phyloP scores from a whole-genome alignment of 2,797 vertebrate genomes.

The Vespertilio murinus region DNA sequence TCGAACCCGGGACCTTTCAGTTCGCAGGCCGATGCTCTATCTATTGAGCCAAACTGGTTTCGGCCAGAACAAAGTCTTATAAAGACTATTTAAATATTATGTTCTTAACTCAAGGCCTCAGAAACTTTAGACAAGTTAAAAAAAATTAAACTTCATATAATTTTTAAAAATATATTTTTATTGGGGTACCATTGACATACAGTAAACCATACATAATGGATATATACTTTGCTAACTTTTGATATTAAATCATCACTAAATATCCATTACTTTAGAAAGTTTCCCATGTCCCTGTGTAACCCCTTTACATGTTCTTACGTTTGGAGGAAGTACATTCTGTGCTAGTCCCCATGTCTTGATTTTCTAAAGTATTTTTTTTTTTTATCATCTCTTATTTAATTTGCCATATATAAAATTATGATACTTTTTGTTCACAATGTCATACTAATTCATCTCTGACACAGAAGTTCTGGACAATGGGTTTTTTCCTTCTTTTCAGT shows the following conservation, averaged over 20 bases:
- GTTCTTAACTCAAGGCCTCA: not conserved
- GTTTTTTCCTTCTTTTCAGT: not conserved
- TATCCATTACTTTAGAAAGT: not conserved
- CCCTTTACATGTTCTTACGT: not conserved
- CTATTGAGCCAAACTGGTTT: too few relatives aligned
- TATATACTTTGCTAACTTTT: not conserved
- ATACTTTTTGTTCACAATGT: not conserved
- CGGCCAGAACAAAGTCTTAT: not conserved
- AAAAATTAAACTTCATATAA: not conserved
- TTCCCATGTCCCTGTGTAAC: not conserved
- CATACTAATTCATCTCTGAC: not conserved
- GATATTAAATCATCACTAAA: not conserved
- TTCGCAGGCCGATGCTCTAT: too few relatives aligned
- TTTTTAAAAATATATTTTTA: not conserved
- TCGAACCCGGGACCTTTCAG: too few relatives aligned
- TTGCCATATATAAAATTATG: not conserved
- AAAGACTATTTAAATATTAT: not conserved
- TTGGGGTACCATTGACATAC: not conserved
- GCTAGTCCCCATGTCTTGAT: not conserved
- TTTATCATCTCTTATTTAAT: constrained; percentile 18
- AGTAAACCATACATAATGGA: not conserved
- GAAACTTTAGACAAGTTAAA: not conserved
- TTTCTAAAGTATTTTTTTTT: constrained; percentile 20
- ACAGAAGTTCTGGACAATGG: constrained; percentile 1
- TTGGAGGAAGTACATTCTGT: not conserved